A percentile compares a stretch with the other conserved stretches of the same genome.
phyloP scores from a whole-genome alignment of 2,113 vertebrate genomes.

The Paramisgurnus dabryanus region DNA sequence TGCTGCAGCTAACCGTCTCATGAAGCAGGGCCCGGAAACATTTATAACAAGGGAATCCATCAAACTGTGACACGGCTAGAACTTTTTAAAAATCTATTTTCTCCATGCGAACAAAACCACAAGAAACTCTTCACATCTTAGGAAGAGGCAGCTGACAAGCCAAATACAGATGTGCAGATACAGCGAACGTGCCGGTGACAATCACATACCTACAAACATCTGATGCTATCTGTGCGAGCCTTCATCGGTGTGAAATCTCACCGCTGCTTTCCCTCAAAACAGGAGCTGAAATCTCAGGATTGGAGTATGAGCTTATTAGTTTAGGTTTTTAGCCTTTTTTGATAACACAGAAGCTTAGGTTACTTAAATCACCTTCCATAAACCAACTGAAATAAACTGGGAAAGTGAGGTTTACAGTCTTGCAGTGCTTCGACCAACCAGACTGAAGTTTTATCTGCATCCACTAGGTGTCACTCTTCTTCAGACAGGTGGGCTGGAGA shows the following conservation, averaged over 20 bases:
- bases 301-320: constrained; percentile 22
- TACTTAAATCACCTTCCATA: not conserved
- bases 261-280: not conserved
- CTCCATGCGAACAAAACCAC: constrained; percentile 38
- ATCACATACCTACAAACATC: constrained; percentile 20
- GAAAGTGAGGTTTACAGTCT: not conserved
- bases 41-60: constrained; percentile 34
- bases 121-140: constrained; percentile 9
- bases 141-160: constrained; percentile 28
- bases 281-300: constrained; percentile 6
- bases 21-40: constrained; percentile 40
- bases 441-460: not conserved
- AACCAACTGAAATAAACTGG: not conserved
- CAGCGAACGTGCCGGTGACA: constrained; percentile 9
- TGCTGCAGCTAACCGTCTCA: constrained; percentile 31
- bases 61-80: constrained; percentile 29
- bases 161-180: constrained; percentile 13
- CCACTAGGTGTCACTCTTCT: constrained; percentile 72
- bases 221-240: constrained; percentile 1
- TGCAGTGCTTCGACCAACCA: not conserved
- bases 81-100: constrained; percentile 16
- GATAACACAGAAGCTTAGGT: not conserved
- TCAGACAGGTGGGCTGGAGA: constrained; percentile 56
- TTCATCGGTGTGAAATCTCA: constrained; percentile 28
- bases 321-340: constrained; percentile 19